Base-by-base conservation (phyloP, 2,113 vertebrate genomes). In the Platycercus adscitus region DNA sequence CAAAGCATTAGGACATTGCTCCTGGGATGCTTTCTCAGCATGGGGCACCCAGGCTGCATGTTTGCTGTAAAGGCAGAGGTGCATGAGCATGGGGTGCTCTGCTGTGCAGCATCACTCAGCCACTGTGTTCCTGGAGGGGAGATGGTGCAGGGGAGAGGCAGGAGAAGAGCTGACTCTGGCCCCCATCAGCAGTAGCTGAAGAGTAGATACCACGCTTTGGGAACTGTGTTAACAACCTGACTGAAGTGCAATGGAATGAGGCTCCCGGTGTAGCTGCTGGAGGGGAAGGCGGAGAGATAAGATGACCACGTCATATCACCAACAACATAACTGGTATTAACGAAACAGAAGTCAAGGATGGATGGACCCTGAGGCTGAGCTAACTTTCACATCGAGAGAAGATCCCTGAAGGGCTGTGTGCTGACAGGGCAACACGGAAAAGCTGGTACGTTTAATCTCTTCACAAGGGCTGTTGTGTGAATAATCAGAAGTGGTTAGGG, bases 401-500 rank as follows among this genome's bases (percentile, higher is more conserved):
- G 81, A 64, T 85, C 87, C 87, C 93, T 2, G 2, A 84, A 91
- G 93, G 89, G 69, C 94, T 86, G 35, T 52, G 56, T 91, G 84
- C 95, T 96, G 93, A 87, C 81, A 73, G 91, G 87, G 75, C 81
- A 94, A 75, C 83, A 61, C 3, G 49, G 84, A n/a, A 76, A 91
- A 76, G 65, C 73, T 91, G 13, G 89, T 95, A 79, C 11, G 2
- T 69, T 79, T 91, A 94, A 95, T 96, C 89, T 76, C 91, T 61
- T 89, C 87, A 63, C 93, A 84, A 46, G 73, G 78, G 61, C 81
- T 95, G 66, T 39, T 87, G 70, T 81, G 70, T 94, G 93, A 88
- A 95, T 91, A 92, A 92, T 92, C 86, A 79, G 95, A 71, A 95
- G 72, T 80, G 83, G 76, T 92, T 90, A 94, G 77, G 86, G 80